Evolutionary conservation across 2,888 invertebrate genomes (phyloP).

Genomic region (Philopedon plagiatum): DNA sequence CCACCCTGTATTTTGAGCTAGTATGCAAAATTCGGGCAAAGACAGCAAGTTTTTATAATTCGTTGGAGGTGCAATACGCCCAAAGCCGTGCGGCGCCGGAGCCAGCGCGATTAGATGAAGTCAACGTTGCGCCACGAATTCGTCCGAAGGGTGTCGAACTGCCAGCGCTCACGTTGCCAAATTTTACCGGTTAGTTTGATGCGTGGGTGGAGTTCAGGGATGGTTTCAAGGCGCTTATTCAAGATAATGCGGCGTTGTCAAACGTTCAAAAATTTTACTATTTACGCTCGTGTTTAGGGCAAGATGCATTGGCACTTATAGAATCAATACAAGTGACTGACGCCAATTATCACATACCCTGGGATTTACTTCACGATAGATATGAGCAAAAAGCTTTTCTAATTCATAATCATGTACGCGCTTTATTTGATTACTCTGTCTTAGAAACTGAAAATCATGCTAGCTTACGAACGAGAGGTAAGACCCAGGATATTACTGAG

Average conservation of each 20-base stretch:
- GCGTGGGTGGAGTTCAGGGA: not conserved
- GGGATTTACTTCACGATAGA: slow-evolving; percentile 50
- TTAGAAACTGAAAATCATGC: slow-evolving; percentile 33
- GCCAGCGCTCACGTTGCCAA: too few species aligned
- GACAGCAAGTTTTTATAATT: too few species aligned
- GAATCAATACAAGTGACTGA: slow-evolving; percentile 42
- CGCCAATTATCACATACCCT: slow-evolving; percentile 51
- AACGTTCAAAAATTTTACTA: slow-evolving; percentile 12
- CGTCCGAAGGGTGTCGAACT: too few species aligned
- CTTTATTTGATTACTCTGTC: slow-evolving; percentile 45
- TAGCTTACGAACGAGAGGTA: slow-evolving; percentile 33
- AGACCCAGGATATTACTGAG: too few species aligned
- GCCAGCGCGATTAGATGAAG: too few species aligned
- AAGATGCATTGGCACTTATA: slow-evolving; percentile 3
- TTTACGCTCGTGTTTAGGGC: too few species aligned
- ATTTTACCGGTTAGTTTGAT: too few species aligned
- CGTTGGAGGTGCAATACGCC: too few species aligned
- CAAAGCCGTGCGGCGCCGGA: too few species aligned
- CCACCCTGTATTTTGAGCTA: too few species aligned
- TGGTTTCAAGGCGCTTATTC: slow-evolving; percentile 12
- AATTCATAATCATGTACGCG: slow-evolving; percentile 51
- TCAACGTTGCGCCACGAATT: too few species aligned
- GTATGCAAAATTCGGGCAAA: too few species aligned
- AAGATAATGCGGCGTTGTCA: not conserved
- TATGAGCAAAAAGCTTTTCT: slow-evolving; percentile 50